Evolutionary conservation across 2,113 vertebrate genomes (phyloP).

Genomic region (cattle (Bos taurus)): DNA sequence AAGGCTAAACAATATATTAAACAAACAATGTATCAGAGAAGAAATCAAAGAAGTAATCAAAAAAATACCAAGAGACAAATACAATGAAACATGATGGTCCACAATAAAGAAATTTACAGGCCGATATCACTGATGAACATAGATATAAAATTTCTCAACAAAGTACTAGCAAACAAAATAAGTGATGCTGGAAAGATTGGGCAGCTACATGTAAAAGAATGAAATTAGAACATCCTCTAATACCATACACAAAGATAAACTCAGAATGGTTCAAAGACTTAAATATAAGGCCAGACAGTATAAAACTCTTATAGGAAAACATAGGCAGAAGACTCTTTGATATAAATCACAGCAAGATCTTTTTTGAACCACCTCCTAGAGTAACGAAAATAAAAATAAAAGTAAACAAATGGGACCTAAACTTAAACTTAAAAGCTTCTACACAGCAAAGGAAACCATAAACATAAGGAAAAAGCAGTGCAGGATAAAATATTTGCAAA

Average conservation of each 20-base stretch:
- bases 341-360: neutral
- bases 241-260: neutral
- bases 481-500: neutral
- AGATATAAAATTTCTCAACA: neutral
- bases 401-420: neutral
- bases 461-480: neutral
- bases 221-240: neutral
- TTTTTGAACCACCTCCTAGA: neutral
- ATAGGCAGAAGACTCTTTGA: neutral
- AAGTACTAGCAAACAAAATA: neutral
- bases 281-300: neutral
- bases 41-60: neutral
- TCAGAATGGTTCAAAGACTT: neutral
- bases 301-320: neutral
- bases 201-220: neutral
- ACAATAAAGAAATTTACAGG: neutral
- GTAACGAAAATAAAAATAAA: neutral
- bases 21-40: neutral
- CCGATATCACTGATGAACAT: neutral
- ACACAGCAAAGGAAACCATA: neutral
- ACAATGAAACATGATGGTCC: neutral
- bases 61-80: neutral
- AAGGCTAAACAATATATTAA: neutral
- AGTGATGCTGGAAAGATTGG: neutral
- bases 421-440: neutral